Evolutionary conservation across 2,113 vertebrate genomes (phyloP).

Genomic region (Candoia aspera): DNA sequence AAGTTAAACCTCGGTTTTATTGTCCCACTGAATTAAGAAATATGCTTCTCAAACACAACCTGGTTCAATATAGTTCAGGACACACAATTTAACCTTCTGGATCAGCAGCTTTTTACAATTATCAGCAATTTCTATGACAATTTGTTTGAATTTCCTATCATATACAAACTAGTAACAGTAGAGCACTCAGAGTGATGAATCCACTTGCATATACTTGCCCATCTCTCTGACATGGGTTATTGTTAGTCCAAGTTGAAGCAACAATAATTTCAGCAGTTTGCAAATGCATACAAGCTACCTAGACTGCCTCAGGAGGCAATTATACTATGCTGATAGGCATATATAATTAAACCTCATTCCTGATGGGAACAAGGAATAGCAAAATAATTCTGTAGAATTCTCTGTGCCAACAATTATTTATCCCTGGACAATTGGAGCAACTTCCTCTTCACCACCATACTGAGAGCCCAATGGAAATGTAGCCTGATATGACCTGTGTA

Average conservation of each 20-base stretch:
- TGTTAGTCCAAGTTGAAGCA: neutral
- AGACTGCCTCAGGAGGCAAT: neutral
- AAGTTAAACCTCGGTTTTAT: accelerated
- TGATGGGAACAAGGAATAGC: neutral
- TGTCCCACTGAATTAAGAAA: accelerated
- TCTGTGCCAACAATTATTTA: neutral
- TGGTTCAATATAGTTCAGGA: neutral
- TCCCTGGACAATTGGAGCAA: neutral
- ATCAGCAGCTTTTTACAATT: neutral
- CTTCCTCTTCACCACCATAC: neutral
- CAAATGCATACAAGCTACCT: neutral
- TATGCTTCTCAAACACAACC: neutral
- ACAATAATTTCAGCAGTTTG: neutral
- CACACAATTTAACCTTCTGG: neutral
- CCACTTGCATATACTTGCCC: neutral
- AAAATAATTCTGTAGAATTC: slow-evolving; percentile 4
- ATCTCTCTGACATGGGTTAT: neutral
- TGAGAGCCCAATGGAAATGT: too few species aligned
- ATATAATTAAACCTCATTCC: slow-evolving; percentile 12
- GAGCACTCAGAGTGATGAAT: neutral
- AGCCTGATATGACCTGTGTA: neutral
- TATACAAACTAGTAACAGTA: neutral
- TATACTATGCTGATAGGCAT: neutral
- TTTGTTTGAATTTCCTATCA: neutral
- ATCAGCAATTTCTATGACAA: neutral